Conservation (phyloP, 2,113 vertebrate species). For the Erythrolamprus reginae region DNA sequence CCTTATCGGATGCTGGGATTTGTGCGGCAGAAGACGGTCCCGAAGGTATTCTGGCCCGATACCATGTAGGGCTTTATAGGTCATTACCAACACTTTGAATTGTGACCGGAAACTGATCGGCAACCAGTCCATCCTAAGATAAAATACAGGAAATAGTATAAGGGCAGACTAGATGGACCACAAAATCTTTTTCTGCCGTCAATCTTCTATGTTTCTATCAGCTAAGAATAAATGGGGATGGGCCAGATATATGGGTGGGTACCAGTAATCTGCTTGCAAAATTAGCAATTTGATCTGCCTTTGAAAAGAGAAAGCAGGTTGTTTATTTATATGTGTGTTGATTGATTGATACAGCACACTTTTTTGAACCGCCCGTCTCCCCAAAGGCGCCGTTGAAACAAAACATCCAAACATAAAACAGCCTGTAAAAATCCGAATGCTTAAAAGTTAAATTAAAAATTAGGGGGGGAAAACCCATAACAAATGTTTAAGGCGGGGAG, state of each 20-base stretch:
- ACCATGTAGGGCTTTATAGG: too few species aligned
- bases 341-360: not conserved
- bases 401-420: not conserved
- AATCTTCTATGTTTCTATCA: too few species aligned
- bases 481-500: not conserved
- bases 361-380: too few species aligned
- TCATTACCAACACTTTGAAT: too few species aligned
- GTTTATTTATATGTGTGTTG: not conserved
- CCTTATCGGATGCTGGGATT: too few species aligned
- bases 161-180: too few species aligned
- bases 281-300: slow-evolving; percentile 59
- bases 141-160: too few species aligned
- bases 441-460: not conserved
- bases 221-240: slow-evolving; percentile 52
- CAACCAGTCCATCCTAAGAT: too few species aligned
- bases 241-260: slow-evolving; percentile 16
- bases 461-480: accelerated
- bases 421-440: not conserved
- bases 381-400: not conserved
- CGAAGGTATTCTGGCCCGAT: too few species aligned
- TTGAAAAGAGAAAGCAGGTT: not conserved
- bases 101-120: too few species aligned
- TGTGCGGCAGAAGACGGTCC: too few species aligned
- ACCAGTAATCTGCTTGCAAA: slow-evolving; percentile 51
- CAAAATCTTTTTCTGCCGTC: too few species aligned